Conservation (phyloP, 2,888 invertebrate genomes). For the Ramazzottius varieornatus region DNA sequence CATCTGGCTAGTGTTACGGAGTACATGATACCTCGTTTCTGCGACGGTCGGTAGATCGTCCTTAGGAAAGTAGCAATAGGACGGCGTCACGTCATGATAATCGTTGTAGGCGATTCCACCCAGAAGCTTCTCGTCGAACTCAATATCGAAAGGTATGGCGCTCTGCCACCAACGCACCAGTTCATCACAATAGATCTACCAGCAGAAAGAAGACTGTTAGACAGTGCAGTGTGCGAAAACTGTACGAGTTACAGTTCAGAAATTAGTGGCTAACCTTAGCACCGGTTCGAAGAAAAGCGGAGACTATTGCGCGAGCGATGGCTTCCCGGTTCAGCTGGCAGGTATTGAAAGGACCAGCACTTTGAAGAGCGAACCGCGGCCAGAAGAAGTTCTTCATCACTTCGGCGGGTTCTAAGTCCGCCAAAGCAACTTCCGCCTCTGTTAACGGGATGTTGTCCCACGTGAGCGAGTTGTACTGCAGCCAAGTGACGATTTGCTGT, state of each 20-base stretch:
- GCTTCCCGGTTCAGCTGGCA: neutral
- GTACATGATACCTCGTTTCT: neutral
- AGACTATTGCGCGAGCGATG: neutral
- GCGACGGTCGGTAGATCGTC: neutral
- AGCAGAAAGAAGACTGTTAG: neutral
- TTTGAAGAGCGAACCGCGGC: neutral
- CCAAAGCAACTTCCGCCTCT: neutral
- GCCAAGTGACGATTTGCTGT: neutral
- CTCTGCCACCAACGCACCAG: neutral
- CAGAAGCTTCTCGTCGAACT: neutral
- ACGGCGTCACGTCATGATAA: neutral
- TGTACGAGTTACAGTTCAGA: no score
- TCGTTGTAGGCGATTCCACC: neutral
- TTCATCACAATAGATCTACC: neutral
- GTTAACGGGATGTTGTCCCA: neutral
- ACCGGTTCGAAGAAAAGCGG: neutral
- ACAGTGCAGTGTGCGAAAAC: neutral
- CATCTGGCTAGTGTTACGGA: neutral
- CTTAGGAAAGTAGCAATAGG: neutral
- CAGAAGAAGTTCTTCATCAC: neutral
- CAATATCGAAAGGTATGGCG: neutral
- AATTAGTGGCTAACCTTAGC: neutral
- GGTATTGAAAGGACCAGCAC: neutral
- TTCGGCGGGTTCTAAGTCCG: neutral
- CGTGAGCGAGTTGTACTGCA: neutral